phyloP scores from a whole-genome alignment of 1,140 invertebrate species.

The Sitobion miscanthi region DNA sequence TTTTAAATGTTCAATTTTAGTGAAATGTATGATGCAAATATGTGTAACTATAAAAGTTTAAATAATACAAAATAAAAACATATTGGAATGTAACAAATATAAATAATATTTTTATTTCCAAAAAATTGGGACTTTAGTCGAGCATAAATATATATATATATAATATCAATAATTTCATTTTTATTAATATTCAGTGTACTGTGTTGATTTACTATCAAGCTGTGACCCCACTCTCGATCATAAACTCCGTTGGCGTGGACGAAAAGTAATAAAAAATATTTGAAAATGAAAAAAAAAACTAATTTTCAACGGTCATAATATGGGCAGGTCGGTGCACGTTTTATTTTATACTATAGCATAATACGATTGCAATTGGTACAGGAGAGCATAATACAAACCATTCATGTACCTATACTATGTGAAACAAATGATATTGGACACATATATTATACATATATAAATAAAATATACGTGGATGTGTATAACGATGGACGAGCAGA shows the following conservation, averaged over 20 bases:
- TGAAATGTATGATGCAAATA: neutral
- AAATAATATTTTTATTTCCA: neutral
- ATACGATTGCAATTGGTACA: neutral
- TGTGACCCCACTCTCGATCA: constrained; percentile 2
- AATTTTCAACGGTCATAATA: constrained; percentile 31
- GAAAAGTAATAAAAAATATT: constrained; percentile 23
- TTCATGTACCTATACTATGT: neutral
- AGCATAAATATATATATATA: neutral
- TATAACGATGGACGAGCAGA: neutral
- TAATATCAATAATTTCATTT: constrained; percentile 16
- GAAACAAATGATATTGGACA: constrained; percentile 20
- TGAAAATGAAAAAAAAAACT: constrained; percentile 27
- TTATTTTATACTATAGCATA: neutral
- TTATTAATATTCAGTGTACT: constrained; percentile 12
- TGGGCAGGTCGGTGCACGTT: neutral
- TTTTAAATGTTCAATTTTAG: neutral
- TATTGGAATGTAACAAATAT: neutral
- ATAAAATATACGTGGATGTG: neutral
- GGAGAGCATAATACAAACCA: neutral
- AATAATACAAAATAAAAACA: neutral
- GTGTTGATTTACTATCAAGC: constrained; percentile 30
- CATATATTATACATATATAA: neutral
- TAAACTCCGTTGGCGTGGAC: neutral
- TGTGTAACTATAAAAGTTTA: neutral
- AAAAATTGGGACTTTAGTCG: too few species aligned